phyloP scores from a whole-genome alignment of 2,797 vertebrate species.

The Orestias chungarensis region DNA sequence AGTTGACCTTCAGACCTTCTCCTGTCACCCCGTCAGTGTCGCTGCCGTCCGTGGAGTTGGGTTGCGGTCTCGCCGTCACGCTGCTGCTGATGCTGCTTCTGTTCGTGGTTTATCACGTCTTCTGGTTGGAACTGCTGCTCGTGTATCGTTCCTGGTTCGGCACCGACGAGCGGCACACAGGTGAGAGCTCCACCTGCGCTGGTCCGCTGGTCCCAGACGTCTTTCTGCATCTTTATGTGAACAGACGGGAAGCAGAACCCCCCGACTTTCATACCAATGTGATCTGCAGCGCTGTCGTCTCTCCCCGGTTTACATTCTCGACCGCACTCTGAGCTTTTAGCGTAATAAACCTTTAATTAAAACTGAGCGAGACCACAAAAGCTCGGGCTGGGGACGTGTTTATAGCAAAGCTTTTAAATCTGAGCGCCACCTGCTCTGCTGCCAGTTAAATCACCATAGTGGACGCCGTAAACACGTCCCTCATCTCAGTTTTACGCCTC shows the following conservation, averaged over 20 bases:
- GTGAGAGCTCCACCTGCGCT: conserved; percentile 61
- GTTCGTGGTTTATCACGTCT: conserved; percentile 89
- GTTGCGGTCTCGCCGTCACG: conserved; percentile 86
- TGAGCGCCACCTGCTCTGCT: neutral
- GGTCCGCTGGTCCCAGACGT: no score
- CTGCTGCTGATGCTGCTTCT: conserved; percentile 86
- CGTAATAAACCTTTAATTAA: conserved; percentile 22
- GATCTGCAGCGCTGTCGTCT: neutral
- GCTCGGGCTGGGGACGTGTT: neutral
- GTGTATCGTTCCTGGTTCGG: conserved; percentile 94
- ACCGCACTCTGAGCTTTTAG: conserved; percentile 22
- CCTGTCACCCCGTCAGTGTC: conserved; percentile 54
- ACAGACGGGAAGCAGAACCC: no score
- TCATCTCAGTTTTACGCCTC: neutral
- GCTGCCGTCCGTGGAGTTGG: conserved; percentile 86
- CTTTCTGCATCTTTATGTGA: no score
- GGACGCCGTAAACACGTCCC: neutral
- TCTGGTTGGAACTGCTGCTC: conserved; percentile 94
- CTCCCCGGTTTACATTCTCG: neutral
- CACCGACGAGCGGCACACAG: conserved; percentile 89
- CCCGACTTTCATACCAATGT: no score
- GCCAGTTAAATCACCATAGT: neutral
- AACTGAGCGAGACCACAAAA: no score
- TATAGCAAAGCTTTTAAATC: conserved; percentile 4
- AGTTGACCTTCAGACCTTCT: conserved; percentile 3